Evolutionary conservation across 2,888 invertebrate genomes (phyloP), one percentile per base, ranked within the genome.

Genomic region (Argyra leucocephala): DNA sequence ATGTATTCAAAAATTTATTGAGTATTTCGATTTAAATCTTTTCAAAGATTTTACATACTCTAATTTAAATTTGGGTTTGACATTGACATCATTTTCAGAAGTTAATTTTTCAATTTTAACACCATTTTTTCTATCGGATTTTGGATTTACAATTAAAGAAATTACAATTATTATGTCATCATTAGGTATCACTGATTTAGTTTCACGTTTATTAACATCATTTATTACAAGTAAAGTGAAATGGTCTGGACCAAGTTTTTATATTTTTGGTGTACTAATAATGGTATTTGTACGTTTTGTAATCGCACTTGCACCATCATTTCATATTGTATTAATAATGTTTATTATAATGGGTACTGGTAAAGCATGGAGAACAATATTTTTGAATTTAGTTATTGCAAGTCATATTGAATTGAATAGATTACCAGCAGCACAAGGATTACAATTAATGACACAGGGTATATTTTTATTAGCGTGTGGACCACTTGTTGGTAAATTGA

Each of bases 381-480:
- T 89, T 72, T 87, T 89, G 85, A 86, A 88, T 0, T 76, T 89
- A 5, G 87, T 88, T 15, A 87, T 89, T 71, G 88, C 89, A 3
- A 84, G 85, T 0, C 85, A 89, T 73, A 88, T 89, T 59, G 85
- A 88, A 0, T 73, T 89, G 18, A 84, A 86, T 68, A 84, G 87
- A 66, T 74, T 89, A 66, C 88, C 89, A 0, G 88, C 86, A 12
- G 89, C 89, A 3, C 83, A 87, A 0, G 89, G 89, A 1, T 78
- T 89, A 62, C 88, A 88, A 73, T 76, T 89, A 57, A 78, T 88
- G 10, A 84, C 85, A 62, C 85, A 87, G 71, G 89, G 88, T 1
- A 75, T 88, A 4, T 82, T 86, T 15, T 86, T 85, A 66, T 75
- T 88, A 4, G 68, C 79, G 0, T 74, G 86, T 24, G 88, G 88